Evolutionary conservation across 92 coral and sea anemone genomes (phyloP), one percentile per base, ranked within the genome.

Genomic region (Pocillopora meandrina): DNA sequence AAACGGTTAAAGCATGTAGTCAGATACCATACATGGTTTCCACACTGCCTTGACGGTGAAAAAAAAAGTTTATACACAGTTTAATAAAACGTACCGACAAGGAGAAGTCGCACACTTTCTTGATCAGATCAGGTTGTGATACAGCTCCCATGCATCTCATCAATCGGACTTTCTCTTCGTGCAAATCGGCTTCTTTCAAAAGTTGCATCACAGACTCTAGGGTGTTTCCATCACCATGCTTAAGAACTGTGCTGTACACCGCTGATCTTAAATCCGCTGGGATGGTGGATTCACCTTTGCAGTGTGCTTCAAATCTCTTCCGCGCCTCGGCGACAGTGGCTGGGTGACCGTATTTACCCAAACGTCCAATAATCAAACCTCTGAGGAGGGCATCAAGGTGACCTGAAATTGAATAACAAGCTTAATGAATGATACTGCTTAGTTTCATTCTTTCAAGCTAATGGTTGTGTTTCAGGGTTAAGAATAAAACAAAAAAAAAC

Each of bases 131-230:
- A 52, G 97, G 89, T 68, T 97, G 87, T 21, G 90, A 91, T 18
- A 97, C 98, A 9, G 89, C 85, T 4, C 99, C 99, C 99, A 97
- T 97, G 72, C 97, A 91, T 56, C 97, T 87, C 99, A 97, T 92
- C 55, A 97, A 52, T 67, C 99, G 90, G 2, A 94, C 92, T 36
- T 92, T 88, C 86, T 97, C 99, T 74, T 97, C 99, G 56, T 95
- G 99, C 65, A 97, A 79, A 72, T 97, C 99, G 7, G 99, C 97
- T 62, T 91, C 93, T 18, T 87, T 87, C n/a, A 95, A 93, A 87
- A 97, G 86, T 61, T 97, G 92, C 83, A 92, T 82, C 58, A 97
- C 89, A n/a, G 98, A 89, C 9, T 89, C 92, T 59, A 94, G 86
- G 17, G 91, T 89, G 31, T 80, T 88, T 3, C 74, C 88, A 80